Percentiles rank a stretch among this genome's conserved stretches.
Evolutionary conservation across 2,113 vertebrate genomes (phyloP).

Genomic region (Pelobates fuscus): DNA sequence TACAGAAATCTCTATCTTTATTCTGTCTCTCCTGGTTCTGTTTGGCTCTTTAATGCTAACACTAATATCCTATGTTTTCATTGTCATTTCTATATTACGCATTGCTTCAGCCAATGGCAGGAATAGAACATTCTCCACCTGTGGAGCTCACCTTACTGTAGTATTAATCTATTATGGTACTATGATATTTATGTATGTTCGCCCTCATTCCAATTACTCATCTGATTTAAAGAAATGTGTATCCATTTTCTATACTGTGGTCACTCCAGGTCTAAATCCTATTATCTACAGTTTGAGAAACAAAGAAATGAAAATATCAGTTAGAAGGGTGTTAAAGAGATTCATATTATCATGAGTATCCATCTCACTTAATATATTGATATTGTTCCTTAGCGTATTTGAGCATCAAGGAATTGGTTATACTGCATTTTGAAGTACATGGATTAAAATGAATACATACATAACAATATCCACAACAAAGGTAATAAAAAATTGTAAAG

Average conservation of each 20-base stretch:
- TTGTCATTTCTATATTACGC: slow-evolving; percentile 23
- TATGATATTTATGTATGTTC: slow-evolving; percentile 48
- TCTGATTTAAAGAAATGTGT: slow-evolving; percentile 38
- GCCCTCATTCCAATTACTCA: slow-evolving; percentile 30
- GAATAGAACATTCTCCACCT: slow-evolving; percentile 37
- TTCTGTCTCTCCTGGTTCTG: slow-evolving; percentile 30
- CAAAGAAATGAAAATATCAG: slow-evolving; percentile 41
- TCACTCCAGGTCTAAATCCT: slow-evolving; percentile 43
- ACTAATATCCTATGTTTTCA: slow-evolving; percentile 34
- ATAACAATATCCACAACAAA: too few species aligned
- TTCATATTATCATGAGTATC: background rate
- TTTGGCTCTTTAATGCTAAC: slow-evolving; percentile 35
- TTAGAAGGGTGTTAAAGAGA: slow-evolving; percentile 15
- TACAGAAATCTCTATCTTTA: slow-evolving; percentile 40
- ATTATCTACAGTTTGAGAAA: slow-evolving; percentile 45
- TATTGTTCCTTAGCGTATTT: too few species aligned
- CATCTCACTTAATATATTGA: too few species aligned
- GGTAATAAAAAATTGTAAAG: too few species aligned
- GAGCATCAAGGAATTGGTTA: too few species aligned
- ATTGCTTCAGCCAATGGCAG: slow-evolving; percentile 20
- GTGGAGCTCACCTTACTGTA: slow-evolving; percentile 39
- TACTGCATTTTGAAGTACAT: too few species aligned
- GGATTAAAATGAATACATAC: too few species aligned
- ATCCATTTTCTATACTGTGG: slow-evolving; percentile 42
- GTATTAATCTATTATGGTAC: slow-evolving; percentile 44